Evolutionary conservation across 2,888 invertebrate genomes (phyloP).

Genomic region (Drosophila lutescens): DNA sequence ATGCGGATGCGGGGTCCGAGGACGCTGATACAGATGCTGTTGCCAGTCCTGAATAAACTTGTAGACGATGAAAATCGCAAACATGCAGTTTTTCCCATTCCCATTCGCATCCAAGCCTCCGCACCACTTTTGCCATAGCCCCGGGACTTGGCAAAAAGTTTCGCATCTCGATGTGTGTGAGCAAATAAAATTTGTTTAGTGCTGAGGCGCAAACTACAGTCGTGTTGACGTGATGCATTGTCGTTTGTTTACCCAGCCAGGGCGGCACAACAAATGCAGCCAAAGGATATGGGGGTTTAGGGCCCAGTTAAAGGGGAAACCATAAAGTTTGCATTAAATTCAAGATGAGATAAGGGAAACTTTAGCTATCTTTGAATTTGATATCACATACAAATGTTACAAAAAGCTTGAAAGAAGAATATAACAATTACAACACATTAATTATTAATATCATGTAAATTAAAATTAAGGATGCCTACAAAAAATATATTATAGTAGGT

Average conservation of each 20-base stretch:
- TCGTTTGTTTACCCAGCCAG: slow-evolving; percentile 32
- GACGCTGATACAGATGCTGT: slow-evolving; percentile 14
- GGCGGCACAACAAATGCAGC: slow-evolving; percentile 9
- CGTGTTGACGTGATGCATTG: slow-evolving; percentile 45
- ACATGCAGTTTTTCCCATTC: slow-evolving; percentile 48
- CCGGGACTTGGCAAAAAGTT: slow-evolving; percentile 61
- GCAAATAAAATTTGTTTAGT: slow-evolving; percentile 75
- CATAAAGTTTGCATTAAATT: not conserved
- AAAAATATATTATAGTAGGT: too few species aligned
- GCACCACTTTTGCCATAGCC: slow-evolving; percentile 35
- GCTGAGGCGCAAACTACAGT: slow-evolving; percentile 57
- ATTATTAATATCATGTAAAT: too few species aligned
- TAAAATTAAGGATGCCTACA: too few species aligned
- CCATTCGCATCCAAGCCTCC: not conserved
- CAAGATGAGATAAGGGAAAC: not conserved
- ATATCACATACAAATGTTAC: too few species aligned
- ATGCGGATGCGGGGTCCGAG: slow-evolving; percentile 17
- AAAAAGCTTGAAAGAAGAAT: too few species aligned
- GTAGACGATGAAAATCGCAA: slow-evolving; percentile 72
- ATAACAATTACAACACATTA: too few species aligned
- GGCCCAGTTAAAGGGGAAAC: slow-evolving; percentile 7
- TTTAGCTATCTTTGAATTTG: not conserved
- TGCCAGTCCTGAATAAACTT: slow-evolving; percentile 66
- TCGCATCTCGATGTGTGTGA: slow-evolving; percentile 50
- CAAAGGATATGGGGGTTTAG: slow-evolving; percentile 10